Base-by-base conservation (phyloP, 92 coral and sea anemone genomes). In the Plumapathes pennacea region DNA sequence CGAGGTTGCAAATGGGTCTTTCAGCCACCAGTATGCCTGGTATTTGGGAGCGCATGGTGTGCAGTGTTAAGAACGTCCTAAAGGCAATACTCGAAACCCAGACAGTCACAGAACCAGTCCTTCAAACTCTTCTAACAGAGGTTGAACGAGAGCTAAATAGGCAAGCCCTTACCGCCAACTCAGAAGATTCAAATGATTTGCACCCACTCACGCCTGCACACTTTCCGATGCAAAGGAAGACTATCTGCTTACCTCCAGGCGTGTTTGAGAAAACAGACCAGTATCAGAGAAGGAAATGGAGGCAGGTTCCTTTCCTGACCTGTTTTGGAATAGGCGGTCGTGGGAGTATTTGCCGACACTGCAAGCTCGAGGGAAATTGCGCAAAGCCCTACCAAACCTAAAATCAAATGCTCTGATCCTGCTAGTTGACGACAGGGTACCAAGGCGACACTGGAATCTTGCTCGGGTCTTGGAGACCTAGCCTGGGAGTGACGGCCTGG, bases 11-110 rank as follows among this genome's bases (percentile, higher is more conserved):
- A 69, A 25, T 82, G 89, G 79, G 23, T 76, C 3, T 82, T 76
- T 34, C 83, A 76, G 25, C 84, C 83, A 25, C 89, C 89, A 71
- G 72, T 43, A 74, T 74, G 89, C 74, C 83, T 0, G 77, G 81
- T 2, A 75, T 72, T 6, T 81, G 87, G 77, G 77, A 81, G 48
- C 58, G 72, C 53, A 13, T 81, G 60, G 70, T 65, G 0, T 8
- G 69, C 14, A 38, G 54, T 12, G 69, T 46, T 2, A 38, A 43
- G 25, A 23, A 5, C 7, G 32, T 52, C 7, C 54, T 68, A 5
- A 68, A 57, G 36, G 6, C 55, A 2, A 57, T 37, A 5, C 8
- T 68, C 13, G 57, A 56, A 3, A 5, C 14, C 4, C 24, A 51
- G 2, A 37, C 54, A 3, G 43, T 57, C 5, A 2, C 9, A 12